Evolutionary conservation across 2,113 vertebrate genomes (phyloP), one percentile per base, ranked within the genome.

Genomic region (Chaetodon auriga): DNA sequence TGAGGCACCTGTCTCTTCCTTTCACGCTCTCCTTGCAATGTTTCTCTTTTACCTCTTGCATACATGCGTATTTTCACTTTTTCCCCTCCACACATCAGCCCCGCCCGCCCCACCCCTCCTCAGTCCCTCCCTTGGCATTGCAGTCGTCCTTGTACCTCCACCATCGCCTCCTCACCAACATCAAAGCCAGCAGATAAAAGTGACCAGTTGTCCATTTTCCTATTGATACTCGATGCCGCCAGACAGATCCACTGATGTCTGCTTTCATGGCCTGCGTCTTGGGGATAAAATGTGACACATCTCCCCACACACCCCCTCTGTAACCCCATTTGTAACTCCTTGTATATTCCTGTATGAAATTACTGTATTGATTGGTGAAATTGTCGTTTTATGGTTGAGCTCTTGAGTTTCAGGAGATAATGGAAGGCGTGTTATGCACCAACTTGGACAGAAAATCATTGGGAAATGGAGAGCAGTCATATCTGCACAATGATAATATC

Each of bases 321-420:
- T 49, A 74, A 53, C 78, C 81, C 75, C 74, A 58, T 87, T 87
- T 90, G 61, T 78, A 83, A 78, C 63, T 87, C 79, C 80, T 86
- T 75, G 75, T 90, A 82, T 92, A 89, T 90, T 92, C 87, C 88
- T 65, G 91, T 90, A 92, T 93, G 82, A 94, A 92, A 94, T 92
- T 83, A 93, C 90, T 21, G 82, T 84, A 94, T 94, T 80, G 92
- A 93, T 94, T 68, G 88, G 80, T 21, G 13, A 83, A 93, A 91
- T 82, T 78, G 84, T 80, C 80, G 54, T 88, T 92, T 30, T 90
- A 90, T 87, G 88, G 88, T 64, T 12, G 46, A 71, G 84, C 76
- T 90, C 92, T 92, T 83, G 84, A 87, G 91, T 94, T 94, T 92
- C 92, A 93, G 87, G 80, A 81, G 90, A 90, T 90, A 93, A 94